These are phyloP conservation scores for Bhutanitis thaidina DNA, from an alignment of 2,888 invertebrate genomes.

Conservation along the genomic window DNA sequence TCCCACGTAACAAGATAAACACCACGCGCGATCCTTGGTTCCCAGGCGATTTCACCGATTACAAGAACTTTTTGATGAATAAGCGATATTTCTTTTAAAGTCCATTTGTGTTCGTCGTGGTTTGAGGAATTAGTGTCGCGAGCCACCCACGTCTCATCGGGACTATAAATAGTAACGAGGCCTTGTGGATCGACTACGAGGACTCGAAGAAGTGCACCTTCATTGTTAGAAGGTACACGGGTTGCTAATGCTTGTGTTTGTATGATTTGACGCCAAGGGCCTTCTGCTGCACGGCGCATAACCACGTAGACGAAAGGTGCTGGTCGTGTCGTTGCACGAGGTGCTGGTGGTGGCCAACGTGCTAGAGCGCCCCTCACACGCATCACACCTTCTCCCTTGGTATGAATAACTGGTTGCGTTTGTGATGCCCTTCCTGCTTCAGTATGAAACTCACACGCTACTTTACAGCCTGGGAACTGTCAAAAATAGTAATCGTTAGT, in stretches of 20 bases:
- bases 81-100: slow-evolving; percentile 83
- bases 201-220: slow-evolving; percentile 83
- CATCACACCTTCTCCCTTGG: slow-evolving; percentile 84
- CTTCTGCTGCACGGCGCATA: slow-evolving; percentile 82
- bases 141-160: slow-evolving; percentile 81
- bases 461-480: slow-evolving; percentile 86
- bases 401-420: slow-evolving; percentile 84
- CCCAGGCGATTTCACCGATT: slow-evolving; percentile 87
- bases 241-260: slow-evolving; percentile 83
- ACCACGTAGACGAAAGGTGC: slow-evolving; percentile 84
- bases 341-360: slow-evolving; percentile 82
- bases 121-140: slow-evolving; percentile 74
- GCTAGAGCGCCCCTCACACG: slow-evolving; percentile 82
- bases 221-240: slow-evolving; percentile 82
- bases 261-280: slow-evolving; percentile 83
- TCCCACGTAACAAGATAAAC: slow-evolving; percentile 92
- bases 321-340: slow-evolving; percentile 77
- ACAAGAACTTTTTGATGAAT: slow-evolving; percentile 86
- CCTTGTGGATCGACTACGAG: slow-evolving; percentile 86
- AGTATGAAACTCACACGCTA: slow-evolving; percentile 84
- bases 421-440: slow-evolving; percentile 82
- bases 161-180: slow-evolving; percentile 85
- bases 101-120: slow-evolving; percentile 79
- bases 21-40: slow-evolving; percentile 82
- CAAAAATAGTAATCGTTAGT: slow-evolving; percentile 39